Conservation (phyloP, 2,888 invertebrate genomes). For the Pseudococcus viburni region DNA sequence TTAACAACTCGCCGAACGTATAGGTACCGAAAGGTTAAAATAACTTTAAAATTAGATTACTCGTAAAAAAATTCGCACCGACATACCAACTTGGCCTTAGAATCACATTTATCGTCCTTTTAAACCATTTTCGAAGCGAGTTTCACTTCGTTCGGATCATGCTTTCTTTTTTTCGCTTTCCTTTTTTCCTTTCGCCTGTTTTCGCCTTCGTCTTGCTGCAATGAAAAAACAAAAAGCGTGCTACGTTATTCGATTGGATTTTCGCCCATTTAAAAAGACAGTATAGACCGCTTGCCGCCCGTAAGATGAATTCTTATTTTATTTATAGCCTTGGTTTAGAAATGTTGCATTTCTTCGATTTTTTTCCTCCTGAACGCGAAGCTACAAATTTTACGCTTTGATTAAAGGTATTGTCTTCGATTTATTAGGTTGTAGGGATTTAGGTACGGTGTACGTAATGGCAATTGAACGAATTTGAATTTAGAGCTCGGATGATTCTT, state of each 20-base stretch:
- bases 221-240: conserved; percentile 56
- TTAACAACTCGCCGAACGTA: conserved; percentile 24
- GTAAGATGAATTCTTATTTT: conserved; percentile 57
- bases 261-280: conserved; percentile 56
- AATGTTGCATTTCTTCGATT: conserved; percentile 56
- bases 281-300: conserved; percentile 56
- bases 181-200: not conserved
- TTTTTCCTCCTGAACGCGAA: not conserved
- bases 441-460: not conserved
- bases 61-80: conserved; percentile 39
- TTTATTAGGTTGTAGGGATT: not conserved
- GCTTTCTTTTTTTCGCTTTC: not conserved
- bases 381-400: conserved; percentile 18
- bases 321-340: conserved; percentile 55
- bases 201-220: not conserved
- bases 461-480: not conserved
- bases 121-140: conserved; percentile 40
- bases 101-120: conserved; percentile 57
- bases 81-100: conserved; percentile 50
- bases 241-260: conserved; percentile 57
- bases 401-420: conserved; percentile 23
- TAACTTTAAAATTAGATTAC: conserved; percentile 53
- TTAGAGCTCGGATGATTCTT: not conserved
- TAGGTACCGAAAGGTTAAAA: not conserved
- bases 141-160: conserved; percentile 29